Evolutionary conservation across 2,797 vertebrate genomes (phyloP), one percentile per base, ranked within the genome.

Genomic region (Sebastes hubbsi): DNA sequence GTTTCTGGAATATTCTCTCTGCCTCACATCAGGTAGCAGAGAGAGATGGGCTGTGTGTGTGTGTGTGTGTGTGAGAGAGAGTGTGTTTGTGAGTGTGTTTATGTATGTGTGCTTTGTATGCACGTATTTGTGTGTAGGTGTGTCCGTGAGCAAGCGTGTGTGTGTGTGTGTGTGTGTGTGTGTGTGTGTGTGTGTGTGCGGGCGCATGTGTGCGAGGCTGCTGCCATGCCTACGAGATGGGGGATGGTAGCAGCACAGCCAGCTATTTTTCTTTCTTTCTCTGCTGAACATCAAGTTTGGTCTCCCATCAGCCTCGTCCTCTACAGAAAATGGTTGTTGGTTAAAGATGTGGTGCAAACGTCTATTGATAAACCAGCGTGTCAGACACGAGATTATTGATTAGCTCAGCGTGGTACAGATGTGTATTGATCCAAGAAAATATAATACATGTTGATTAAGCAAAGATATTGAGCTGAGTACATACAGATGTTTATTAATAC

Each of bases 231-330:
- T 94, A 93, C 91, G 83, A 88, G 87, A 90, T 91, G 94, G 92
- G 93, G 92, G 91, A 92, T 93, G 92, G 90, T 91, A 93, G 91
- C 88, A 88, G 89, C 88, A 91, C 88, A 95, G 92, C 91, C 87
- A 91, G 89, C 88, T 92, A 91, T 92, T 91, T 93, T 92, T 94
- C 89, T 91, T 93, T 93, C 91, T 94, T 93, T 93, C 87, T 93
- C 90, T 92, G 86, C 92, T 82, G 87, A 94, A 93, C 92, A 93
- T 93, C 91, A 95, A 93, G 92, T 94, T 94, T 92, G 89, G 87
- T 92, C 91, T 91, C 79, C 84, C 81, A 88, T 91, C 89, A 89
- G 85, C 90, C 84, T 89, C 78, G 32, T 89, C 90, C 71, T 87
- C 82, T 22, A 77, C 72, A 76, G 76, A 85, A 86, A 86, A 83